Base-by-base conservation (phyloP, 2,888 invertebrate genomes). In the Elysia crispata region DNA sequence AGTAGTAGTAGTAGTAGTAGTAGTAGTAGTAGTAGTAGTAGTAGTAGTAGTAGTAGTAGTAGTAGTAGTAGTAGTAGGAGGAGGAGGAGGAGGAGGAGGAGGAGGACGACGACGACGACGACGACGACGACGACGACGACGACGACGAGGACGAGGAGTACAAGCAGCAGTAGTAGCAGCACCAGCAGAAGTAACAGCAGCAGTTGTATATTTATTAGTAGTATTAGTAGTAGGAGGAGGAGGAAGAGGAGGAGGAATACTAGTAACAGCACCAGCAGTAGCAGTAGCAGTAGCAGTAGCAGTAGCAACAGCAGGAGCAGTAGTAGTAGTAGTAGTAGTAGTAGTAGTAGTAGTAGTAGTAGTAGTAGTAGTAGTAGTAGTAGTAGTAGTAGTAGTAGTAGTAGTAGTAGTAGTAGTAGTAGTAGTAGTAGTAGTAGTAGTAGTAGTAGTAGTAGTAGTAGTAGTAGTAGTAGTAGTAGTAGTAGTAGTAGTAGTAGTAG, bases 21-120 rank as follows among this genome's bases (percentile, higher is more conserved):
- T 69, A 69, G 69, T 69, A 69, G 69, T 69, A 69, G 69, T 69
- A 69, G 69, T 69, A 69, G 69, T 69, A 69, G 69, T 69, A 69
- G 69, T 69, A 69, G 69, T 8, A 69, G 33, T 31, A 69, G 69
- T 31, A 69, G 28, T 31, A 69, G 30, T 31, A 69, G 15, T 31
- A 69, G 30, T 28, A 69, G 30, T 28, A 69, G 69, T 69, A 69
- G 69, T 69, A 69, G 69, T 30, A 28, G 30, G 23, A 69, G 30
- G 8, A 69, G 69, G 23, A 69, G 33, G 13, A 41, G 41, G 3
- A 41, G 41, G 3, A 41, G 41, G 3, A 41, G 41, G n/a, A 11
- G 3, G 3, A 41, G 41, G 1, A 66, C n/a, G n/a, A n/a, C n/a
- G n/a, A n/a, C n/a, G n/a, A n/a, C n/a, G n/a, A 57, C 23, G n/a